Evolutionary conservation across 92 coral and sea anemone species (phyloP), one percentile per base, ranked within the genome.

Genomic region (Porites evermanni): DNA sequence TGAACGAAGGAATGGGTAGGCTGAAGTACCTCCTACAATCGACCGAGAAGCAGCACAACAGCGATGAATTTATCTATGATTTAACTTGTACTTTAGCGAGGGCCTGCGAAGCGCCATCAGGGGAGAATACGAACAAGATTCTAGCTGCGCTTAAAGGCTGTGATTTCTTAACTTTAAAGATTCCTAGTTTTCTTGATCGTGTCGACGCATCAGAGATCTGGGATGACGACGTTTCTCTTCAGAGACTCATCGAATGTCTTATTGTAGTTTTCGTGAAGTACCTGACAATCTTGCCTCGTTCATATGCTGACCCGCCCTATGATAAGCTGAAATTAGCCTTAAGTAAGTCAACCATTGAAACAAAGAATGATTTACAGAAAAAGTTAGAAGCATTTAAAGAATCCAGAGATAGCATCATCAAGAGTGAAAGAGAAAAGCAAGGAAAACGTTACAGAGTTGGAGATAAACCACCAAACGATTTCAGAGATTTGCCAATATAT

Each of bases 401-500:
- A 19, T 78, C 79, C 21, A 76, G 94, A 85, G 92, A 92, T 50
- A 79, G 77, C 7, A 9, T 81, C 20, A 92, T 92, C 47, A 89
- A 67, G n/a, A 67, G 70, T 2, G 86, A 92, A 29, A 81, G 95
- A 67, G 83, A 88, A 6, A 88, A 85, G 72, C 52, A 87, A 12
- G 78, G 53, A 2, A 86, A 50, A 71, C 87, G 80, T 63, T 53
- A 44, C 53, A 72, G 12, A 11, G 26, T 67, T 8, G 64, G 70
- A 20, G 68, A 82, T 13, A 56, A 56, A n/a, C 94, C 96, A 1
- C 96, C 96, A 16, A 90, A 93, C 60, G 91, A 93, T n/a, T 93
- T 79, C 50, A 85, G 92, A 58, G 90, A 89, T 51, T 78, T 88
- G 17, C 92, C 91, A 12, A 67, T 93, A 63, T 93, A 85, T 50